A percentile compares a stretch with the other conserved stretches of the same genome.
phyloP scores from a whole-genome alignment of 2,888 invertebrate genomes.

The Lasioglossum zephyrum region DNA sequence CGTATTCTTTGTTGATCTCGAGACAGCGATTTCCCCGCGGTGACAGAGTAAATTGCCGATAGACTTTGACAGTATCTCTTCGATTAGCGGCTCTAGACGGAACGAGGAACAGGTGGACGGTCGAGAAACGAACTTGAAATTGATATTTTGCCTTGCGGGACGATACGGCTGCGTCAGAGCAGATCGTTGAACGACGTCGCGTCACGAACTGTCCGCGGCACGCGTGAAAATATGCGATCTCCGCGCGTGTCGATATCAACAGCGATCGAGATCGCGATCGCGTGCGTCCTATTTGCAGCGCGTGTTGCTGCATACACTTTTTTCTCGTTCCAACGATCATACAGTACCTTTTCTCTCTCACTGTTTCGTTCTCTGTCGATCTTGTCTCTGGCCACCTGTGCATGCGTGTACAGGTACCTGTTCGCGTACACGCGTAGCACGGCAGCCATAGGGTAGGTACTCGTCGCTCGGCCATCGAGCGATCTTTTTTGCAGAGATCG shows the following conservation, averaged over 20 bases:
- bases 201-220: neutral
- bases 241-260: neutral
- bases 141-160: neutral
- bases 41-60: neutral
- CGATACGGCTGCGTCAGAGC: neutral
- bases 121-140: neutral
- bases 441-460: constrained; percentile 36
- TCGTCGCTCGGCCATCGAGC: constrained; percentile 5
- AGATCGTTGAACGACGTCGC: neutral
- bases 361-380: neutral
- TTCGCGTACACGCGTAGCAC: neutral
- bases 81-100: neutral
- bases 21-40: neutral
- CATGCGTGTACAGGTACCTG: constrained; percentile 1
- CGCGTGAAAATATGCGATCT: neutral
- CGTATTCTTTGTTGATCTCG: neutral
- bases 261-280: neutral
- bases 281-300: neutral
- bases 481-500: neutral
- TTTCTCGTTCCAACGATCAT: neutral
- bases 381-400: neutral
- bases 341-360: neutral
- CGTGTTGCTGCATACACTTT: neutral
- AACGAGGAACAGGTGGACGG: neutral
- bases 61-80: neutral